Conservation (phyloP, 2,888 invertebrate genomes). For the Pyrocoelia pectoralis region DNA sequence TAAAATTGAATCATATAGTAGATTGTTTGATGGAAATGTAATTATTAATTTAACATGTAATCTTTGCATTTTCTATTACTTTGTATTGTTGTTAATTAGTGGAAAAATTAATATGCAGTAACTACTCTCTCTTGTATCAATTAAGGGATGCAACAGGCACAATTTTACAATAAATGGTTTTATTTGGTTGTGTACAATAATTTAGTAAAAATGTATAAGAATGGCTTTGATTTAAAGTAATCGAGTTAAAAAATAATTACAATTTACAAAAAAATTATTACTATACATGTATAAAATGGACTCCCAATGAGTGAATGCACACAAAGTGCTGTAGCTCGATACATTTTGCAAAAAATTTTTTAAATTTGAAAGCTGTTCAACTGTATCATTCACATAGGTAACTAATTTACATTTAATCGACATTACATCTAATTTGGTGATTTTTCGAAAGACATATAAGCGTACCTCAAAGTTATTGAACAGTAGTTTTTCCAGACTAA, state of each 20-base stretch:
- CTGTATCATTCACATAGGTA: slow-evolving; percentile 14
- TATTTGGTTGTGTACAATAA: slow-evolving; percentile 30
- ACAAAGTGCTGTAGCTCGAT: slow-evolving; percentile 12
- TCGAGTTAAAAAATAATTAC: slow-evolving; percentile 6
- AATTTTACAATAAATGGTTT: slow-evolving; percentile 18
- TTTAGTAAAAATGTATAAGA: slow-evolving; percentile 29
- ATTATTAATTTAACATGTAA: no score
- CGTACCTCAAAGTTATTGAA: not conserved
- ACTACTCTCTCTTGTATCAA: no score
- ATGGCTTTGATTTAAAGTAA: slow-evolving; percentile 18
- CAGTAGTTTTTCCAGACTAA: not conserved
- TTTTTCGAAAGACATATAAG: slow-evolving; percentile 12
- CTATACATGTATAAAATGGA: slow-evolving; percentile 13
- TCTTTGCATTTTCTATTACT: no score
- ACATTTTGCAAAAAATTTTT: slow-evolving; percentile 11
- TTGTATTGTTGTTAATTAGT: no score
- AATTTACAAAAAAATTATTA: slow-evolving; percentile 23
- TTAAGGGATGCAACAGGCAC: no score
- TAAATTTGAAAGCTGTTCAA: slow-evolving; percentile 22
- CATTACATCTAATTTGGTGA: slow-evolving; percentile 19
- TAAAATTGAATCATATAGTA: no score
- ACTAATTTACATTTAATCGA: slow-evolving; percentile 23
- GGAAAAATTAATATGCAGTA: no score
- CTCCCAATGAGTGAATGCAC: slow-evolving; percentile 9
- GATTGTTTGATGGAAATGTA: no score